Evolutionary conservation across 2,797 vertebrate species (phyloP), one percentile per base, ranked within the genome.

Genomic region (Lutjanus campechanus): DNA sequence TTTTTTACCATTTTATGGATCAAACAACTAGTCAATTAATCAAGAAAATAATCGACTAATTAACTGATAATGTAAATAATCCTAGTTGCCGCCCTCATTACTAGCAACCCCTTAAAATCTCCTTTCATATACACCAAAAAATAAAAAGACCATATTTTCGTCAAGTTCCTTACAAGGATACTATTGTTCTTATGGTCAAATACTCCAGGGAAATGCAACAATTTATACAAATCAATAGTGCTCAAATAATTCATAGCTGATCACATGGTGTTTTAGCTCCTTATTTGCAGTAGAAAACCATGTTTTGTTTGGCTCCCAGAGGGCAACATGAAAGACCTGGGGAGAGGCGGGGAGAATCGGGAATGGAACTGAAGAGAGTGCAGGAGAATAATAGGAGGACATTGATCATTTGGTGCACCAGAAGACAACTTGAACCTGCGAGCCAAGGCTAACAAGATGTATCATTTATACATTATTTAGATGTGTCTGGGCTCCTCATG

Each of bases 171-270:
- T 12, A 77, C 85, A 82, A 79, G 81, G 83, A 90, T 86, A 78
- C 83, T 77, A 83, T 94, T 90, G 84, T 89, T 89, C 85, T 89
- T 90, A 80, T 91, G 91, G 93, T 87, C 83, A 83, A 73, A 76
- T 61, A 63, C 95, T 89, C 92, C 15, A 50, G 95, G 95, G 94
- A 91, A 88, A 91, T 73, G 88, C 92, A 92, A 91, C 93, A 94
- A 94, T 95, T 95, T 95, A 94, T 85, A 91, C 93, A 91, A 96
- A 96, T 96, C 95, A 96, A 95, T 96, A 95, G 77, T 49, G 22
- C 83, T 89, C 89, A 95, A 95, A 93, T 93, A 95, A 93, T 95
- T 95, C 92, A 95, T 95, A 93, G 93, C 93, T 93, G 93, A 95
- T 95, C 94, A 92, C 92, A 84, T 94, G 93, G 90, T 92, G 92